Evolutionary conservation across 2,888 invertebrate genomes (phyloP).

Genomic region (Onthophagus sagittarius): DNA sequence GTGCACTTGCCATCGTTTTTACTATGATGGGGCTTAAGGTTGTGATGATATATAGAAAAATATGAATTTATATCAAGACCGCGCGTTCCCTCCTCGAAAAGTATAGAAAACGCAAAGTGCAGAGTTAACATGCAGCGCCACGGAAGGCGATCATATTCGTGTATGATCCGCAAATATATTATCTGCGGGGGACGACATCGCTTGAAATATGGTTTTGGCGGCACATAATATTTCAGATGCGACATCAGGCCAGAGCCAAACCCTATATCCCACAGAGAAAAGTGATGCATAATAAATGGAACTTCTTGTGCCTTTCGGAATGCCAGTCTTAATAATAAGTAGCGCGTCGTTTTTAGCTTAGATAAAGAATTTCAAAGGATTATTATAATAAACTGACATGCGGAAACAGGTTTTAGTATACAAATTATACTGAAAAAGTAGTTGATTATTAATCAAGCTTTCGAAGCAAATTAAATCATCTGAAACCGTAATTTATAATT

Average conservation of each 20-base stretch:
- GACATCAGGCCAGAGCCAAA: background rate
- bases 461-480: too few species aligned
- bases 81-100: background rate
- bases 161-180: background rate
- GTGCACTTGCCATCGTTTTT: background rate
- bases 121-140: background rate
- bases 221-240: background rate
- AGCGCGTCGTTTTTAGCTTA: background rate
- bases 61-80: background rate
- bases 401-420: background rate
- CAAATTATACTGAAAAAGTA: background rate
- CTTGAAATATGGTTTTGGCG: background rate
- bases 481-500: too few species aligned
- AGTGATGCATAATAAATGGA: background rate
- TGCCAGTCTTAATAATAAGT: background rate
- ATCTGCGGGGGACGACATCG: background rate
- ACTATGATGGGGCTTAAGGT: background rate
- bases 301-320: background rate
- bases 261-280: background rate
- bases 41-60: background rate
- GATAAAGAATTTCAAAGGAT: background rate
- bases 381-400: background rate
- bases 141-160: background rate
- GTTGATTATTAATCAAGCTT: too few species aligned
- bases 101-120: background rate